Evolutionary conservation across 53 echinoderm and acorn worm species (phyloP).

Genomic region (Antedon mediterranea): DNA sequence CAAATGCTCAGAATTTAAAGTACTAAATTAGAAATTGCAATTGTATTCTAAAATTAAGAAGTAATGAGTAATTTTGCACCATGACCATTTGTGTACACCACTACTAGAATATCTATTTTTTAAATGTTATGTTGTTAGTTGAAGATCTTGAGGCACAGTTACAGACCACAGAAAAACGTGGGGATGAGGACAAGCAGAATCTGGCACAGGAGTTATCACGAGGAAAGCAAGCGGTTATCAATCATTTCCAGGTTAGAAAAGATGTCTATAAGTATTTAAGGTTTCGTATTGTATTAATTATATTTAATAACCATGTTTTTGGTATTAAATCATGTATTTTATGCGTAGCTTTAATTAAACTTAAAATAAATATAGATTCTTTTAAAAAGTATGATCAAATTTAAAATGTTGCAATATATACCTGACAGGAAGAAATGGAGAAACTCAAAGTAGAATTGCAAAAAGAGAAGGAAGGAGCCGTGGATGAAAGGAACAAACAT

Average conservation of each 20-base stretch:
- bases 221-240: conserved; percentile 88
- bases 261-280: too few relatives aligned
- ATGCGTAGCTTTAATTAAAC: too few relatives aligned
- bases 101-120: background rate
- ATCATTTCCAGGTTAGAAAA: conserved; percentile 93
- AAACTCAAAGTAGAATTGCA: conserved; percentile 50
- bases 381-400: too few relatives aligned
- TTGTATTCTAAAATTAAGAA: too few relatives aligned
- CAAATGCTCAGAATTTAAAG: too few relatives aligned
- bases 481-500: conserved; percentile 51
- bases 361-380: too few relatives aligned
- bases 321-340: too few relatives aligned
- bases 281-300: too few relatives aligned
- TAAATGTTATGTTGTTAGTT: conserved; percentile 4
- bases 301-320: too few relatives aligned
- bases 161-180: conserved; percentile 39
- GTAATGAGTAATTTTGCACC: too few relatives aligned
- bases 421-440: conserved; percentile 65
- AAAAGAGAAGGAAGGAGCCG: conserved; percentile 53
- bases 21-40: too few relatives aligned
- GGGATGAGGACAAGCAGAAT: conserved; percentile 77
- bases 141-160: conserved; percentile 40
- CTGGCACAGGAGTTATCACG: conserved; percentile 87
- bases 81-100: background rate
- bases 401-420: background rate